A percentile compares a stretch with the other conserved stretches of the same genome.
Conservation (phyloP, 2,113 vertebrate species). For the Pluvianellus socialis region DNA sequence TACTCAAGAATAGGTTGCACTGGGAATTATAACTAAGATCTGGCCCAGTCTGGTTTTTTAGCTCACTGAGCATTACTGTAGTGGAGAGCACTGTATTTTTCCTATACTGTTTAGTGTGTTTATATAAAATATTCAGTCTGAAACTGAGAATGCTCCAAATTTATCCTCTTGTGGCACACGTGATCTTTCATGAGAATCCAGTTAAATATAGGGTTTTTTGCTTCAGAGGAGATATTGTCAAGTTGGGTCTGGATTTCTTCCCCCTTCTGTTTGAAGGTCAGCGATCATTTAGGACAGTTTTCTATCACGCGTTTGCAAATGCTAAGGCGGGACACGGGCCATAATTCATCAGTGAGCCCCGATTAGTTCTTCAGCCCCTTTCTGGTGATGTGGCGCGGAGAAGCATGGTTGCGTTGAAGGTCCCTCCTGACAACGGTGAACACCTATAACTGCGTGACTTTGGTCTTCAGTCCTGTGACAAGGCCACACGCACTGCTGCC, state of each 20-base stretch:
- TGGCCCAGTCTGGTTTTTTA: constrained; percentile 40
- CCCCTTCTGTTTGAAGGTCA: constrained; percentile 44
- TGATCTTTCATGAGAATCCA: constrained; percentile 18
- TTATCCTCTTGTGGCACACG: constrained; percentile 29
- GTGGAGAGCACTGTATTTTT: constrained; percentile 56
- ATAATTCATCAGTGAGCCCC: neutral
- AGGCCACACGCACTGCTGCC: neutral
- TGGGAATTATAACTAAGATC: constrained; percentile 57
- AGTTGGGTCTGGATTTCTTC: constrained; percentile 11
- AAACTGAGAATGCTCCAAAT: constrained; percentile 55
- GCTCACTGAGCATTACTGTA: constrained; percentile 36
- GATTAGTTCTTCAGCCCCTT: neutral
- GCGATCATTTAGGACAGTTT: constrained; percentile 41
- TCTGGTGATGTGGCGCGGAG: neutral
- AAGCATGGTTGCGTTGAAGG: neutral
- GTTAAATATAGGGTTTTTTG: constrained; percentile 6
- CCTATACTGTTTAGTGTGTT: constrained; percentile 46
- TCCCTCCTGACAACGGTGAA: neutral
- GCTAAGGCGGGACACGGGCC: neutral
- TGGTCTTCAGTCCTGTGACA: neutral
- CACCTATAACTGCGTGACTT: fast-evolving
- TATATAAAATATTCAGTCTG: constrained; percentile 60
- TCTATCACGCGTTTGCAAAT: neutral
- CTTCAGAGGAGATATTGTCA: neutral
- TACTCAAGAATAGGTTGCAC: constrained; percentile 60